Percentiles rank a stretch among this genome's conserved stretches.
These are phyloP conservation scores for Hybos culiciformis DNA, from an alignment of 2,888 invertebrate species.

Conservation along the genomic window DNA sequence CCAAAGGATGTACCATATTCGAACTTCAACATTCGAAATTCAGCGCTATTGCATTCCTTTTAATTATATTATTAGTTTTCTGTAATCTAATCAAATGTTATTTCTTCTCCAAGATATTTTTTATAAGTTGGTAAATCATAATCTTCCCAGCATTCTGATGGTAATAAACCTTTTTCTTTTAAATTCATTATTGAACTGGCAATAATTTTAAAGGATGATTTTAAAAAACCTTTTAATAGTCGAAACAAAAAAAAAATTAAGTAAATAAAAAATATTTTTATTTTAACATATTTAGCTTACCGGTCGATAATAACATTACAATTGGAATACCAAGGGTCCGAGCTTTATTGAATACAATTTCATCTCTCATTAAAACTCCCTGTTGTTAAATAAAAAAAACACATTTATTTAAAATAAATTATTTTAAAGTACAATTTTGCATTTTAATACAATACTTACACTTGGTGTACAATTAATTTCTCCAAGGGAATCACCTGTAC, in stretches of 20 bases:
- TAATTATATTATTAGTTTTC: too few relatives aligned
- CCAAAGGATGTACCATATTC: too few relatives aligned
- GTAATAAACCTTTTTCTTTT: slow-evolving; percentile 41
- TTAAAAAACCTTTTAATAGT: too few relatives aligned
- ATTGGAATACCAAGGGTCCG: slow-evolving; percentile 48
- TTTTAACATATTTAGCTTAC: too few relatives aligned
- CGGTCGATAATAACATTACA: slow-evolving; percentile 70
- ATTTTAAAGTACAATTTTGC: not conserved
- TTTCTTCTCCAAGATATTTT: too few relatives aligned
- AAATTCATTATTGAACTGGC: slow-evolving; percentile 68
- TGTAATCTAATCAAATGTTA: too few relatives aligned
- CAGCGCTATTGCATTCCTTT: too few relatives aligned
- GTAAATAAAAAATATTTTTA: too few relatives aligned
- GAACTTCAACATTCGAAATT: too few relatives aligned
- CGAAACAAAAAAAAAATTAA: too few relatives aligned
- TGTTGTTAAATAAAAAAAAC: slow-evolving; percentile 22
- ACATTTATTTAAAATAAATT: not conserved
- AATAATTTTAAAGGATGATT: slow-evolving; percentile 56
- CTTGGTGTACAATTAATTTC: slow-evolving; percentile 47
- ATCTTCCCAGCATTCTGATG: slow-evolving; percentile 10
- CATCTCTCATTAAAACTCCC: slow-evolving; percentile 66
- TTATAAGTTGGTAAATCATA: too few relatives aligned
- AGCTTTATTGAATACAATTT: slow-evolving; percentile 59
- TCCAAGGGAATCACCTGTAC: slow-evolving; percentile 64
- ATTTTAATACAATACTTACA: not conserved